Conservation (phyloP, 2,797 vertebrate genomes). For the Hypotaenidia philippensis region DNA sequence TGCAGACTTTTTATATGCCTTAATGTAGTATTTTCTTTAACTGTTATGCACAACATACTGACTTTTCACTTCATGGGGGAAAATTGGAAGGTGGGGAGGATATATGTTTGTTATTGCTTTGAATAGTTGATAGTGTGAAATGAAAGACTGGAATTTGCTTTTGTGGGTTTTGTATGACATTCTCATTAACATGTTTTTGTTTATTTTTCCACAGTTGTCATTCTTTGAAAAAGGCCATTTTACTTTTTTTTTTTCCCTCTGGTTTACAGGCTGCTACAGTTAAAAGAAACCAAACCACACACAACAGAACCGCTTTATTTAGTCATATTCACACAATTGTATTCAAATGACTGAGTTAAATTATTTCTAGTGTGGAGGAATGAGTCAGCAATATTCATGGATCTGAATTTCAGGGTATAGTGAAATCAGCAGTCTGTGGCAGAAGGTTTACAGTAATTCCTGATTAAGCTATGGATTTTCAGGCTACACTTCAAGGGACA, state of each 20-base stretch:
- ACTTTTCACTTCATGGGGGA: neutral
- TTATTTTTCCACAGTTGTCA: neutral
- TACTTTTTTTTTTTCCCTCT: neutral
- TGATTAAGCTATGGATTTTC: neutral
- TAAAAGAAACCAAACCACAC: no score
- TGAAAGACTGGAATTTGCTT: neutral
- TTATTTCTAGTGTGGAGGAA: neutral
- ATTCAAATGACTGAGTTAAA: neutral
- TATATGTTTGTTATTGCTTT: neutral
- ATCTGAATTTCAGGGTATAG: neutral
- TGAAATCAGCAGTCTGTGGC: neutral
- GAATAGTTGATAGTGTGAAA: neutral
- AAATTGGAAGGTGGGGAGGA: neutral
- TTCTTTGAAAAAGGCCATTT: neutral
- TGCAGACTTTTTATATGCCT: neutral
- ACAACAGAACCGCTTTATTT: neutral
- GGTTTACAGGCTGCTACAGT: neutral
- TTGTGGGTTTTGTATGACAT: neutral
- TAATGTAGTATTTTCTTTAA: neutral
- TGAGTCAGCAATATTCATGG: neutral
- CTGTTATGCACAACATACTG: neutral
- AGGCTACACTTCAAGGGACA: neutral
- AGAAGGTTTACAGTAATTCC: neutral
- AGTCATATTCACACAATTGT: neutral
- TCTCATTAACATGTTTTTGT: neutral